Percentiles rank a stretch among this genome's conserved stretches.
These are phyloP conservation scores for Nesidiocoris tenuis DNA, from an alignment of 2,888 invertebrate species.

Conservation along the genomic window DNA sequence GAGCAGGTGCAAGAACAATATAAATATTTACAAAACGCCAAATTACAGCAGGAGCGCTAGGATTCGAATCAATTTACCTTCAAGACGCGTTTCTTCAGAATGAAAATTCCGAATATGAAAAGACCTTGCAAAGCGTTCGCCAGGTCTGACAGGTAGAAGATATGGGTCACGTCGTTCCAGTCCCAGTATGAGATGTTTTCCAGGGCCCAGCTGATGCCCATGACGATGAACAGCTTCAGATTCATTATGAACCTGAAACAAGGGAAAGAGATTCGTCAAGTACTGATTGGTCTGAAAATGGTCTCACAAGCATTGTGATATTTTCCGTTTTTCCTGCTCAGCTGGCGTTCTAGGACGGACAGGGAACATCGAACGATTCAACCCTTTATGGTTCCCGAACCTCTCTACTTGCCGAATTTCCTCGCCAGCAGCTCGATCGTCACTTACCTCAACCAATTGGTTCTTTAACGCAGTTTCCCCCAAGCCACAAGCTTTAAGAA, in stretches of 20 bases:
- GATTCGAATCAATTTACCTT: constrained; percentile 10
- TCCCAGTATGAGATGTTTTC: constrained; percentile 63
- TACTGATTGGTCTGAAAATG: too few species aligned
- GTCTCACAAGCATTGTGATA: too few species aligned
- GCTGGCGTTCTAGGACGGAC: too few species aligned
- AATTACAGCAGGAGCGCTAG: neutral
- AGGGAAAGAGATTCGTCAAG: too few species aligned
- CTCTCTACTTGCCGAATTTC: too few species aligned
- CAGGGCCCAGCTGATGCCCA: constrained; percentile 74
- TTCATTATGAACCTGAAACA: constrained; percentile 67
- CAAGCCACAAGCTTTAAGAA: too few species aligned
- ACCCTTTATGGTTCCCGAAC: too few species aligned
- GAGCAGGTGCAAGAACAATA: constrained; percentile 1
- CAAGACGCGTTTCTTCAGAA: constrained; percentile 65
- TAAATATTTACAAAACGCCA: neutral
- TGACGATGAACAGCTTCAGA: constrained; percentile 72
- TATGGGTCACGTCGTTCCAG: constrained; percentile 52
- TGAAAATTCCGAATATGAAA: constrained; percentile 70
- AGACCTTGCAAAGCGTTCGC: constrained; percentile 71
- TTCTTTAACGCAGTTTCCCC: too few species aligned
- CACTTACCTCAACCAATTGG: too few species aligned
- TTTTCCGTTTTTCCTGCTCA: too few species aligned
- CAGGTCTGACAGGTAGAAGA: constrained; percentile 61
- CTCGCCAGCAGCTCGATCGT: too few species aligned
- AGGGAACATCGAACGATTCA: too few species aligned